Evolutionary conservation across 2,113 vertebrate genomes (phyloP), one percentile per base, ranked within the genome.

Genomic region (Plestiodon gilberti): DNA sequence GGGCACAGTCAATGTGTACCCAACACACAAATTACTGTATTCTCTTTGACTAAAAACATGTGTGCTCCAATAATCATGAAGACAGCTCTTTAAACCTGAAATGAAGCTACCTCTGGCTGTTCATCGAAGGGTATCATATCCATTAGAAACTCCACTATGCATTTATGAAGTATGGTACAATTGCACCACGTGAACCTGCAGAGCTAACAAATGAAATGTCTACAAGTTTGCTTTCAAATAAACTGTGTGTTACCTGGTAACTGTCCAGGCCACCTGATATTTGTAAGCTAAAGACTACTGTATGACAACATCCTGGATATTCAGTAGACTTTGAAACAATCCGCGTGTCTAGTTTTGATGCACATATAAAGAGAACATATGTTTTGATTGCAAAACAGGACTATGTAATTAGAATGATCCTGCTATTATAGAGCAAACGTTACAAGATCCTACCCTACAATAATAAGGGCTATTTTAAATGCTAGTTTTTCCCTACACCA

Each of bases 341-440:
- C 2, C 0, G 11, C 13, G 55, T 25, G 8, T 78, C 38, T 13
- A 81, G 88, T 13, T 70, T 83, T 1, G 0, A 74, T 70, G 33
- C 62, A 91, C 90, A 69, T 91, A 67, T 71, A 61, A 84, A 79
- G 74, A 20, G n/a, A 57, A 55, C 82, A 87, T 25, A 90, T 40
- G 35, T 57, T 48, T 23, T 86, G 73, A 15, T 78, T 25, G 4
- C 33, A 71, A 8, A 40, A 20, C 10, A 30, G 84, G 30, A 87
- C 40, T 76, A 90, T 4, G 20, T 30, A 89, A 78, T 67, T 0
- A 2, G 70, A 25, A 62, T 87, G 55, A 55, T 88, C n/a, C 30
- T 76, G 82, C 75, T 67, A 89, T 43, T 18, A 85, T 78, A 93
- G 61, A 13, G 23, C 38, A 40, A n/a, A 15, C 1, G 18, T n/a